Evolutionary conservation across 2,888 invertebrate species (phyloP), one percentile per base, ranked within the genome.

Genomic region (Phortica magna): DNA sequence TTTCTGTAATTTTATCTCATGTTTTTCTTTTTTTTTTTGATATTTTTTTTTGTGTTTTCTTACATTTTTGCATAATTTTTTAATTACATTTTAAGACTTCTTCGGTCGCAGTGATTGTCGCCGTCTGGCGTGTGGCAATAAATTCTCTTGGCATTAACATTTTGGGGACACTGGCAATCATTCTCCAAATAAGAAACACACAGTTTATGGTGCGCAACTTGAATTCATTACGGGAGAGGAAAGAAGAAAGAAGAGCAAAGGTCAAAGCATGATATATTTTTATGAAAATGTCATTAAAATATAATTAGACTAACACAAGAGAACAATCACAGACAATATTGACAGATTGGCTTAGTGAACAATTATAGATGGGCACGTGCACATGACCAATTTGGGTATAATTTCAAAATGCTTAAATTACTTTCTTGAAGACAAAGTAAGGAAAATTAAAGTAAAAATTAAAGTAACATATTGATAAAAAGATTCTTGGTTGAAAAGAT

Each of bases 311-410:
- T 4, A 31, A 31, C 31, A n/a, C 43, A 43, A 43, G 6, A 48
- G 14, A 48, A 9, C 48, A 48, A 14, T 12, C 2, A 48, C 3
- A 14, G 48, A 1, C 48, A 48, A 14, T 12, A 0, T 48, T 48
- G 10, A 48, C 7, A 48, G 48, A 7, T 48, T 12, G 48, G 14
- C 7, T 48, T 48, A 12, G 48, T 9, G 14, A 9, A 12, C 14
- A 48, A 12, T 48, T 48, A 48, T 5, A 14, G 2, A 48, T 48
- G 48, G 48, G 5, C 48, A 48, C 48, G 10, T 48, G 14, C 48
- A 48, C 48, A 79, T 67, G 71, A 77, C 72, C 67, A 78, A 70
- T 71, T 74, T 84, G 83, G 68, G 84, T 81, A 77, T 84, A 68
- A 77, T 48, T 0, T 4, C 31, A 31, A 31, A 31, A 31, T 31